phyloP scores from a whole-genome alignment of 2,797 vertebrate genomes.

The Sebastes matsubarae region DNA sequence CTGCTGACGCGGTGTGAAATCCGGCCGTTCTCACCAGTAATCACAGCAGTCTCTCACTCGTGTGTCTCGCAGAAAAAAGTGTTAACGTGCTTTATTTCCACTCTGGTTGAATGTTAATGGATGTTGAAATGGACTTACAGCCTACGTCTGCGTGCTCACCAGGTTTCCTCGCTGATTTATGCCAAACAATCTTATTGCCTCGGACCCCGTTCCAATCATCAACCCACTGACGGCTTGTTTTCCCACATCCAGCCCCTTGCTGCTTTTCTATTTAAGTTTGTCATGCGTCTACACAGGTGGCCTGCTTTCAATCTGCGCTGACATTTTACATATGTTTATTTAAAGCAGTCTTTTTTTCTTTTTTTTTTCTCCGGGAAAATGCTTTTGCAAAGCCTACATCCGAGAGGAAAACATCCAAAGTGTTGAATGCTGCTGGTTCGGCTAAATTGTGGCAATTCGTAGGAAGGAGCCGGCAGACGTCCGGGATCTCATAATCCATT shows the following conservation, averaged over 20 bases:
- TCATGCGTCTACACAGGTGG: slow-evolving; percentile 32
- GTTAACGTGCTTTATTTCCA: slow-evolving; percentile 18
- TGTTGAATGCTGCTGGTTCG: background rate
- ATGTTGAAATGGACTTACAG: slow-evolving; percentile 16
- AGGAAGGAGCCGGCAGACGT: slow-evolving; percentile 37
- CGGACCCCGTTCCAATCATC: slow-evolving; percentile 33
- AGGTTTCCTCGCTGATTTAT: slow-evolving; percentile 43
- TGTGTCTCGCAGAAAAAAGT: background rate
- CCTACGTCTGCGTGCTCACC: background rate
- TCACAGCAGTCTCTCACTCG: background rate
- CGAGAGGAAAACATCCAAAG: background rate
- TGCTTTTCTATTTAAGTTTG: slow-evolving; percentile 49
- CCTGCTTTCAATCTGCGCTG: slow-evolving; percentile 21
- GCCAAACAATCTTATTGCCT: slow-evolving; percentile 39
- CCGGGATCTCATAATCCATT: slow-evolving; percentile 58
- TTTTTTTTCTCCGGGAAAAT: background rate
- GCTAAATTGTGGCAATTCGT: slow-evolving; percentile 19
- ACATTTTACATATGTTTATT: slow-evolving; percentile 53
- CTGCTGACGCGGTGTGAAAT: background rate
- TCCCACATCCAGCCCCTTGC: slow-evolving; percentile 13
- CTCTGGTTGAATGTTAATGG: slow-evolving; percentile 24
- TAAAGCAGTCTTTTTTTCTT: background rate
- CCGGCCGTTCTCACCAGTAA: background rate
- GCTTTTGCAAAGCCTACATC: background rate
- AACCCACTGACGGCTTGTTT: slow-evolving; percentile 50